Evolutionary conservation across 2,113 vertebrate genomes (phyloP).

Genomic region (Sapajus apella): DNA sequence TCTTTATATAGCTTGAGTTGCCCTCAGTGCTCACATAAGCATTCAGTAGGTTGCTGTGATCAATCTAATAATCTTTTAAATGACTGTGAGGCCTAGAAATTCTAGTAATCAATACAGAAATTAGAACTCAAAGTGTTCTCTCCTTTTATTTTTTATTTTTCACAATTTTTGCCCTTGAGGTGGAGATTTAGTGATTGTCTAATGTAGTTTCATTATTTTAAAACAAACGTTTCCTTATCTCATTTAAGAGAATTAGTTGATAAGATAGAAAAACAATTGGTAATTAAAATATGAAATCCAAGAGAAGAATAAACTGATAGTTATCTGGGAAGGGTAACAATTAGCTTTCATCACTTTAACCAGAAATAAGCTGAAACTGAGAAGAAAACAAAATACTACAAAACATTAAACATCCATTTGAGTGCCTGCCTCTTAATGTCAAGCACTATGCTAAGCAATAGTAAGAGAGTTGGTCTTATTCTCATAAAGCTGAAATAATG

Average conservation of each 20-base stretch:
- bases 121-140: neutral
- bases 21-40: neutral
- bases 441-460: neutral
- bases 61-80: neutral
- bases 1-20: neutral
- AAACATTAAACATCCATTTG: neutral
- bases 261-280: neutral
- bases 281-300: conserved; percentile 29
- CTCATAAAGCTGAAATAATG: neutral
- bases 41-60: neutral
- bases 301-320: neutral
- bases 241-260: conserved; percentile 15
- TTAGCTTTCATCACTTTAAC: conserved; percentile 31
- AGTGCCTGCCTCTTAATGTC: neutral
- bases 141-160: neutral
- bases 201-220: conserved; percentile 37
- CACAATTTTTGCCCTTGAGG: neutral
- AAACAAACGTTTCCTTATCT: conserved; percentile 15
- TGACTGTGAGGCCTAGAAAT: neutral
- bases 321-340: conserved; percentile 24
- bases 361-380: conserved; percentile 30
- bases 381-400: neutral
- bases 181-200: conserved; percentile 13
- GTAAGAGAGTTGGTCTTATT: neutral
- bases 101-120: neutral